phyloP scores from a whole-genome alignment of 2,888 invertebrate species.

The Orthosia incerta region DNA sequence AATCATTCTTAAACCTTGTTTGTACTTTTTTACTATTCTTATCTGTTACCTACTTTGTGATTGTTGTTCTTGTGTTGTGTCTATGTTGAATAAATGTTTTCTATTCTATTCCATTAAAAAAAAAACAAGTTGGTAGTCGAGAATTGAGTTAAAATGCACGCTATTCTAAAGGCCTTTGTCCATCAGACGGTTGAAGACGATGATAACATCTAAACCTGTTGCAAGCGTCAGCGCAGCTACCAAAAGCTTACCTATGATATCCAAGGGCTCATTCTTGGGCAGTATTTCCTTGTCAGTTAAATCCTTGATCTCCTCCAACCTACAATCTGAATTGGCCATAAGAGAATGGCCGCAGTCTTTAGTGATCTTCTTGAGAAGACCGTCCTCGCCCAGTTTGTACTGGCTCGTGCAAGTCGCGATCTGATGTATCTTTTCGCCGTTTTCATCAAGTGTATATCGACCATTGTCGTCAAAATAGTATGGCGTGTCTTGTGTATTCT shows the following conservation, averaged over 20 bases:
- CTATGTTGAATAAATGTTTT: too few relatives aligned
- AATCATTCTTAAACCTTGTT: too few relatives aligned
- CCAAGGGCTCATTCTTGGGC: slow-evolving; percentile 68
- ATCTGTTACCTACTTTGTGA: too few relatives aligned
- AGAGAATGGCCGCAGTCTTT: slow-evolving; percentile 79
- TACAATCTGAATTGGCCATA: slow-evolving; percentile 67
- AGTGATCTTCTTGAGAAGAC: slow-evolving; percentile 70
- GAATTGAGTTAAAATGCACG: background rate
- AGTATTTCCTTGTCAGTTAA: slow-evolving; percentile 66
- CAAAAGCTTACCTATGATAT: slow-evolving; percentile 72
- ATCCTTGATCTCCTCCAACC: slow-evolving; percentile 68
- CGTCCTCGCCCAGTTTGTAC: slow-evolving; percentile 72
- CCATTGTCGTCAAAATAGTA: slow-evolving; percentile 80
- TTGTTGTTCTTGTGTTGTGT: too few relatives aligned
- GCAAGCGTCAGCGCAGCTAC: background rate
- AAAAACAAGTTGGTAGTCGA: too few relatives aligned
- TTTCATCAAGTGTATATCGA: slow-evolving; percentile 70
- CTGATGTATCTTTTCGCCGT: slow-evolving; percentile 78
- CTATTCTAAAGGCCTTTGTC: background rate
- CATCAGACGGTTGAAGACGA: background rate
- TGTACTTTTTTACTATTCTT: too few relatives aligned
- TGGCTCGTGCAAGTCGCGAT: slow-evolving; percentile 77
- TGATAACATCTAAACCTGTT: background rate
- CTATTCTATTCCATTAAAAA: too few relatives aligned
- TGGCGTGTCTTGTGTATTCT: slow-evolving; percentile 68